Evolutionary conservation across 2,888 invertebrate genomes (phyloP), one percentile per base, ranked within the genome.

Genomic region (Octodonta nipae): DNA sequence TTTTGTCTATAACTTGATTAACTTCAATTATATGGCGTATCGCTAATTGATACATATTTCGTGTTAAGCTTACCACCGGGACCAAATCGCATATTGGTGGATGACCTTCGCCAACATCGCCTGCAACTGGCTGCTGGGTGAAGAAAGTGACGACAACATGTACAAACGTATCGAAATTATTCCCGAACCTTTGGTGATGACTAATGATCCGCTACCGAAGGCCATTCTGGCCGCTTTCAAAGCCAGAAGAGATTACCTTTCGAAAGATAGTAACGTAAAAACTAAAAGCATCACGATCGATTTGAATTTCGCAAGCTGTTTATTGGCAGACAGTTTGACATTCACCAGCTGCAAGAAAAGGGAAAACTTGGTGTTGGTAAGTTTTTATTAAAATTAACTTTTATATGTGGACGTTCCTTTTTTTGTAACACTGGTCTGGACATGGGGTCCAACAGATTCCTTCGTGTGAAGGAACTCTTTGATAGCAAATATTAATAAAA

Each of bases 11-110:
- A n/a, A n/a, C n/a, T n/a, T n/a, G n/a, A n/a, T n/a, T n/a, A n/a
- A n/a, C n/a, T n/a, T n/a, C n/a, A n/a, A n/a, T n/a, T n/a, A n/a
- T n/a, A n/a, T n/a, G n/a, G n/a, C n/a, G n/a, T n/a, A n/a, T n/a
- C n/a, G n/a, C n/a, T n/a, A n/a, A n/a, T n/a, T n/a, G n/a, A n/a
- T n/a, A n/a, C n/a, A n/a, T n/a, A n/a, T n/a, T n/a, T n/a, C n/a
- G n/a, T n/a, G n/a, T n/a, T n/a, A n/a, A n/a, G 22, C 10, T 22
- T 22, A 22, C 22, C 22, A 22, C 22, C n/a, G n/a, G n/a, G 89
- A 89, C 60, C 78, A 80, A 24, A 75, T 86, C 28, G 78, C 85
- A 47, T 73, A 78, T 43, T 92, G 92, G 92, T 93, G 92, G 91
- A 79, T 84, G 1, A 77, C 78, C 44, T 71, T 89, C 4, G 71